Base-by-base conservation (phyloP, 2,113 vertebrate species). In the Lepus timidus region DNA sequence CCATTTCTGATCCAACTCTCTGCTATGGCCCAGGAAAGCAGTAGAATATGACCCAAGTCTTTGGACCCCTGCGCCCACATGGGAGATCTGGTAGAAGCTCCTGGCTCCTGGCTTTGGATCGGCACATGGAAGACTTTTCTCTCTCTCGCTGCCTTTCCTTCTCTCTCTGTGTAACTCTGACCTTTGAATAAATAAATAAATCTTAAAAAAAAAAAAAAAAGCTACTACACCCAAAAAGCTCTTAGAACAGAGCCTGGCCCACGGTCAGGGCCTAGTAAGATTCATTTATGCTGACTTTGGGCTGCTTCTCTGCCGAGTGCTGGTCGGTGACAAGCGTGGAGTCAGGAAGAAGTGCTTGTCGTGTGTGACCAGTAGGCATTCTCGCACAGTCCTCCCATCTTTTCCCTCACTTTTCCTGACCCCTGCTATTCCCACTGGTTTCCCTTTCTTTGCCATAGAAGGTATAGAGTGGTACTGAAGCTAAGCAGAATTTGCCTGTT, bases 261-360 rank as follows among this genome's bases (percentile, higher is more conserved):
- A 0, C 22, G 4, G 31, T 25, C 33, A 13, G 25, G 31, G 16
- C 51, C n/a, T 1, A 10, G 22, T 16, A 0, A 0, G 3, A 31
- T 0, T 13, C 19, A 27, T 44, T 29, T 4, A 0, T 81, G 27
- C 71, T 33, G 58, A 9, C 67, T 22, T 6, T 36, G 44, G 31
- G 33, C 20, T 44, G 19, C 68, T 44, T 62, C 36, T 17, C 3
- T n/a, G 49, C 79, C 39, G 11, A 51, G 13, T 31, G 4, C 33
- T 13, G 3, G 10, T 10, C 4, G 6, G 20, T 2, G 39, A 3
- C 16, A 19, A 76, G 14, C 70, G 0, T 20, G 23, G 86, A 51
- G 44, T 29, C n/a, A n/a, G 6, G 29, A 36, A 33, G 22, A 33
- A 17, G 19, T 6, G 4, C 58, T 64, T 90, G 52, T 2, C 44